A percentile compares a stretch with the other conserved stretches of the same genome.
phyloP scores from a whole-genome alignment of 2,113 vertebrate species.

The Gavia stellata region DNA sequence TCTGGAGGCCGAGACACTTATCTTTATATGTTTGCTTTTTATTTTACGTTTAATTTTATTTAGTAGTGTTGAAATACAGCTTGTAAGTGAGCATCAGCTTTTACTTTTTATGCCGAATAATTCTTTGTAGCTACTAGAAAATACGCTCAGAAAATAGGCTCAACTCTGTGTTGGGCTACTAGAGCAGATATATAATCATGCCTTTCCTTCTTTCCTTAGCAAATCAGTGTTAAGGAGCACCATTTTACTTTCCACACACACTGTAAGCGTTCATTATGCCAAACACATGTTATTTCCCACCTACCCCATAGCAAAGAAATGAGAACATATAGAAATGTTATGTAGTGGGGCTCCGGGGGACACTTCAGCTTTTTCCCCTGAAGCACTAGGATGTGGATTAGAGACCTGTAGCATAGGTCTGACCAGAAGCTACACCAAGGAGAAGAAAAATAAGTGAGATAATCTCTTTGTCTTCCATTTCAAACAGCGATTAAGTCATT shows the following conservation, averaged over 20 bases:
- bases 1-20: not conserved
- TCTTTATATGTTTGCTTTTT: not conserved
- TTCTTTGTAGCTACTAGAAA: not conserved
- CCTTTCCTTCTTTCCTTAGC: not conserved
- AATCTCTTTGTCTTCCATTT: conserved; percentile 33
- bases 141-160: not conserved
- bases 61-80: not conserved
- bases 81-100: not conserved
- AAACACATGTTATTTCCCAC: not conserved
- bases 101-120: not conserved
- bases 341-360: not conserved
- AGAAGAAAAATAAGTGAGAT: not conserved
- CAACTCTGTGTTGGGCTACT: not conserved
- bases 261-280: not conserved
- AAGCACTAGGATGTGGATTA: not conserved
- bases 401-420: not conserved
- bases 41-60: not conserved
- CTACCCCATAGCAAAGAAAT: not conserved
- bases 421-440: not conserved
- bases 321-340: not conserved
- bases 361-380: not conserved
- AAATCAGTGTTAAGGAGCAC: not conserved
- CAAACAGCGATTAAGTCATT: conserved; percentile 83
- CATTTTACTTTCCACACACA: not conserved
- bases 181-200: not conserved